A percentile compares a stretch with the other conserved stretches of the same genome.
phyloP scores from a whole-genome alignment of 1,140 invertebrate species.

The Drosophila virilis region DNA sequence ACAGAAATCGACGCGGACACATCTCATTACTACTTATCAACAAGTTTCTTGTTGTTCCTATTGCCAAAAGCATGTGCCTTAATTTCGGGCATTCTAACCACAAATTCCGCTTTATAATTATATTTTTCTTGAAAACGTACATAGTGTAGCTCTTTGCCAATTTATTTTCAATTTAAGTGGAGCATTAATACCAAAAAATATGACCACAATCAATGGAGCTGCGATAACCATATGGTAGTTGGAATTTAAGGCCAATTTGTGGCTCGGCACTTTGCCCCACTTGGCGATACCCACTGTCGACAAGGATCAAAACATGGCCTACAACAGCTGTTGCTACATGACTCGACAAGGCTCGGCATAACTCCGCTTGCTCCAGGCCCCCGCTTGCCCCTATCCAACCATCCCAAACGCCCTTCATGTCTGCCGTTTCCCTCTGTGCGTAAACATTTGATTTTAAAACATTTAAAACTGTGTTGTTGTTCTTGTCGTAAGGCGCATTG shows the following conservation, averaged over 20 bases:
- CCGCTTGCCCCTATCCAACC: background rate
- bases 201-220: background rate
- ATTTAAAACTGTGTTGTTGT: conserved; percentile 45
- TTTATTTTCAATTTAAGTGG: background rate
- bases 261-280: conserved; percentile 4
- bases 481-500: conserved; percentile 7
- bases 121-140: too few relatives aligned
- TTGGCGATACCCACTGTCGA: conserved; percentile 6
- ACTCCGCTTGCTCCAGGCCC: conserved; percentile 27
- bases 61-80: conserved; percentile 2
- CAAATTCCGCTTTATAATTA: background rate
- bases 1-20: conserved; percentile 72
- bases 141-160: too few relatives aligned
- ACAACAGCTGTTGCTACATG: conserved; percentile 78
- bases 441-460: conserved; percentile 75
- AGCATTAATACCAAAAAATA: background rate
- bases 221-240: conserved; percentile 13
- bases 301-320: conserved; percentile 66
- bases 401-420: background rate
- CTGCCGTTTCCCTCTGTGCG: conserved; percentile 9
- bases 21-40: conserved; percentile 60
- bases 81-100: conserved; percentile 9
- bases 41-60: background rate
- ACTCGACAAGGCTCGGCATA: conserved; percentile 60
- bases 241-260: conserved; percentile 45